Base-by-base conservation (phyloP, 2,888 invertebrate species). In the Drosophila dives region DNA sequence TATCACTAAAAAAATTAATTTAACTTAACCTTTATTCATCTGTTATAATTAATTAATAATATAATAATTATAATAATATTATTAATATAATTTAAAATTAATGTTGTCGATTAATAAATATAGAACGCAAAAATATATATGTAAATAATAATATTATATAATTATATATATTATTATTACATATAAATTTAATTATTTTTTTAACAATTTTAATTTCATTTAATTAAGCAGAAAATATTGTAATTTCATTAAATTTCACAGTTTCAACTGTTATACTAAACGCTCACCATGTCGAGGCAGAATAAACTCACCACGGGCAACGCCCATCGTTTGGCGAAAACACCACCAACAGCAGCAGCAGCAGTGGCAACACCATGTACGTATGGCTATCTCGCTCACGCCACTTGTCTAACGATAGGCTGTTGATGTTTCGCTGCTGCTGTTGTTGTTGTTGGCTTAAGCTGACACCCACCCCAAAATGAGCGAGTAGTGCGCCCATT, bases 401-500 rank as follows among this genome's bases (percentile, higher is more conserved):
- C 83, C 10, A 3, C 42, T 11, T 11, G n/a, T 6, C 32, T 11
- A n/a, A 17, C 45, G 3, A 38, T 34, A 34, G 11, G 20, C 6
- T 65, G 32, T 29, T 15, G 63, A 15, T 42, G 53, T 75, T 45
- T 54, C 61, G 48, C 32, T 54, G 36, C 34, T 34, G 53, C 26
- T n/a, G 54, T n/a, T 54, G 54, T 29, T 26, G 17, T 32, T 42
- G 64, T 38, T 45, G 12, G 40, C 32, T 51, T 63, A 63, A 29
- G 64, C 62, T 45, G 11, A 70, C 75, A 81, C 81, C 78, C 81
- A 81, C 79, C 79, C 78, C 53, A 75, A 64, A 23, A 8, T 38
- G 10, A 33, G 59, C 58, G 49, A 63, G 69, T 64, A 72, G 40
- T 72, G 83, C 81, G 79, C 83, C 83, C 87, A 82, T 82, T 86